Base-by-base conservation (phyloP, 2,888 invertebrate genomes). In the Cecidostiba fungosa region DNA sequence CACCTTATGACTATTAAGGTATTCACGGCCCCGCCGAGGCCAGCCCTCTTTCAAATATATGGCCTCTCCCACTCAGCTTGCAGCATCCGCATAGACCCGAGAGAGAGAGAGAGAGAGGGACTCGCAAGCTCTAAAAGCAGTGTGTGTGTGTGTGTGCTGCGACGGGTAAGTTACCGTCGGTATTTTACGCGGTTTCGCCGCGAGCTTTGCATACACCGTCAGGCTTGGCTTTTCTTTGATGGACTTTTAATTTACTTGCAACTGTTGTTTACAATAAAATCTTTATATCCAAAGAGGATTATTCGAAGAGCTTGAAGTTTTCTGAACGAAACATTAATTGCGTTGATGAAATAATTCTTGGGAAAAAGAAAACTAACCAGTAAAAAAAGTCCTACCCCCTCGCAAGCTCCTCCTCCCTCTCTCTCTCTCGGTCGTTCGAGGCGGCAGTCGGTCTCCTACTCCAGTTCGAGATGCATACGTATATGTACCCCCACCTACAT, bases 21-120 rank as follows among this genome's bases (percentile, higher is more conserved):
- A 92, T 92, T 92, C 92, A 92, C 91, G 90, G 89, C 90, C 89
- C 92, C 92, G 89, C 88, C 84, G 92, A 92, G 92, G 91, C 90
- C 88, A 88, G 88, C 89, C 89, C 89, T 89, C 90, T 92, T 92
- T 92, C 92, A 92, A 91, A 92, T 92, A 92, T 92, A 85, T 36
- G 78, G 66, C 74, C 77, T 77, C 72, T 66, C 80, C 76, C 39
- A 74, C 79, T 70, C 36, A 5, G 39, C 77, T 82, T 59, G 36
- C n/a, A 32, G 19, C 29, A 59, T 59, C 50, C n/a, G 29, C 23
- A 16, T 26, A 23, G 8, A 23, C 19, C 29, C 23, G 79, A 70
- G 62, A 54, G 29, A 23, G 54, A 23, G 32, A 59, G 80, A n/a
- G n/a, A n/a, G n/a, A n/a, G n/a, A n/a, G 32, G 62, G 39, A 29